phyloP scores from a whole-genome alignment of 2,797 vertebrate genomes.

The Catharus ustulatus region DNA sequence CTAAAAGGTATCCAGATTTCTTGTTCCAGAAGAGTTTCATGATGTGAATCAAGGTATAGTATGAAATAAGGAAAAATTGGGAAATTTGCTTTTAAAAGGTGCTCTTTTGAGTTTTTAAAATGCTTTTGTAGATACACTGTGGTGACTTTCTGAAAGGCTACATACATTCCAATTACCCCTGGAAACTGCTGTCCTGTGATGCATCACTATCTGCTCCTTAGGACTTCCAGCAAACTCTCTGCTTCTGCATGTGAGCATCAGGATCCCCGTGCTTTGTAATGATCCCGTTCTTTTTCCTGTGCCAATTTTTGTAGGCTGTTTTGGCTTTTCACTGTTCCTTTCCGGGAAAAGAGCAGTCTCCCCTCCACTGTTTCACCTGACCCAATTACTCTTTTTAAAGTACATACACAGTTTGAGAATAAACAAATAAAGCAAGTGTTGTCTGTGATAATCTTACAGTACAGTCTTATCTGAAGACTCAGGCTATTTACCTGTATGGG shows the following conservation, averaged over 20 bases:
- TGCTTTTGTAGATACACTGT: neutral
- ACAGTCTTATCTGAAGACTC: neutral
- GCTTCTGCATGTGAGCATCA: neutral
- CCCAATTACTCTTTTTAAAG: neutral
- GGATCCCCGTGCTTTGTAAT: neutral
- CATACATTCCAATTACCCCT: neutral
- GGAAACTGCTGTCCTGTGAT: neutral
- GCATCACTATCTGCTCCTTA: neutral
- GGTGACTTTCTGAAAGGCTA: neutral
- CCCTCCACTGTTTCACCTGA: neutral
- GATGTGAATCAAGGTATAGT: neutral
- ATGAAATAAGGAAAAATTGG: neutral
- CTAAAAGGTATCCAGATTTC: neutral
- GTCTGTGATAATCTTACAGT: neutral
- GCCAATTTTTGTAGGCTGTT: neutral
- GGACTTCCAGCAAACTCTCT: neutral
- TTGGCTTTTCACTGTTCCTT: neutral
- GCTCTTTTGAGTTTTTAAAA: neutral
- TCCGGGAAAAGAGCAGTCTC: neutral
- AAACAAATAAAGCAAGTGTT: neutral
- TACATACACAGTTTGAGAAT: neutral
- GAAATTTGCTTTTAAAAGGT: neutral
- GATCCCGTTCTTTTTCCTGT: neutral
- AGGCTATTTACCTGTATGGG: neutral
- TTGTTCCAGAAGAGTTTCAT: neutral